Evolutionary conservation across 2,113 vertebrate genomes (phyloP).

Genomic region (Actenoides lindsayi): DNA sequence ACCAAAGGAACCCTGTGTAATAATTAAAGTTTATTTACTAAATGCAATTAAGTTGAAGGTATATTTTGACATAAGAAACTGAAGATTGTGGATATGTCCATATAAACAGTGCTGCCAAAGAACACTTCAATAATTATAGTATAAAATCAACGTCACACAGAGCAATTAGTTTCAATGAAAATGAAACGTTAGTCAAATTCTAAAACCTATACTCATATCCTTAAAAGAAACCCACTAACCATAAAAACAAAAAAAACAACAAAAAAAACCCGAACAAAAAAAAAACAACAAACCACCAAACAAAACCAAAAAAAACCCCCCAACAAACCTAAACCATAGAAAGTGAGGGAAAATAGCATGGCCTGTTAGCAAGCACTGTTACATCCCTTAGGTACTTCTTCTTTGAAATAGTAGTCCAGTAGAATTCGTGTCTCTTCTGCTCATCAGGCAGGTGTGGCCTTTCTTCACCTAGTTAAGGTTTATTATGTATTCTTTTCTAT

Average conservation of each 20-base stretch:
- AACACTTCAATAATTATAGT: neutral
- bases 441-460: neutral
- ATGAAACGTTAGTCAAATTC: neutral
- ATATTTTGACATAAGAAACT: neutral
- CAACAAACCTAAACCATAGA: neutral
- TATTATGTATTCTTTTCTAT: neutral
- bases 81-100: neutral
- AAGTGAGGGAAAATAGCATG: neutral
- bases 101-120: neutral
- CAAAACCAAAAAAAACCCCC: no score
- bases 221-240: neutral
- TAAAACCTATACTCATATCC: neutral
- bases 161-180: neutral
- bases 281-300: no score
- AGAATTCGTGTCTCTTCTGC: neutral
- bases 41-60: neutral
- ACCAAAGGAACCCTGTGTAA: neutral
- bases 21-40: neutral
- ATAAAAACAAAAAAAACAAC: neutral
- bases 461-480: neutral
- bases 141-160: neutral
- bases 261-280: neutral
- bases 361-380: neutral
- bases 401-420: neutral
- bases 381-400: neutral